Percentiles rank a stretch among this genome's conserved stretches.
phyloP scores from a whole-genome alignment of 2,797 vertebrate species.

The Paguma larvata region DNA sequence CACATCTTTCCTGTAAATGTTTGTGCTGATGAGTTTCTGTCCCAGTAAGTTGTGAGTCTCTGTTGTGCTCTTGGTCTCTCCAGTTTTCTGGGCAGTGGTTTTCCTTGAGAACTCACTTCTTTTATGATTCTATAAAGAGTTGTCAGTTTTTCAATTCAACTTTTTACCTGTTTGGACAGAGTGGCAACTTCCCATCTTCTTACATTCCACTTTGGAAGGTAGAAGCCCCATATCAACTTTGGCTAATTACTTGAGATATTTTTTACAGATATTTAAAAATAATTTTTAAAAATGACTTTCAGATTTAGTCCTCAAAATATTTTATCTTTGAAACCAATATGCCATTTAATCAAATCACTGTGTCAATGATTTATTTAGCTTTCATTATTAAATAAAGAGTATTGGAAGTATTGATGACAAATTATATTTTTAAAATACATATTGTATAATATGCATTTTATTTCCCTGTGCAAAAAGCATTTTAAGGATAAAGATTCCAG shows the following conservation, averaged over 20 bases:
- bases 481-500: not conserved
- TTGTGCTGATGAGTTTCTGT: not conserved
- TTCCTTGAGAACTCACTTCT: not conserved
- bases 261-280: slow-evolving; percentile 24
- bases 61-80: not conserved
- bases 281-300: not conserved
- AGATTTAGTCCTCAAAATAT: not conserved
- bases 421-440: slow-evolving; percentile 9
- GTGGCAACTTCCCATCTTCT: not conserved
- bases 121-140: not conserved
- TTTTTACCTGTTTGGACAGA: not conserved
- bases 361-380: slow-evolving; percentile 30
- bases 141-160: not conserved
- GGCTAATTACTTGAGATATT: slow-evolving; percentile 10
- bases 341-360: slow-evolving; percentile 12
- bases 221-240: not conserved
- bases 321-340: slow-evolving; percentile 53
- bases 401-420: slow-evolving; percentile 8
- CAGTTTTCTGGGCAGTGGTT: not conserved
- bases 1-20: not conserved
- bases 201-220: not conserved
- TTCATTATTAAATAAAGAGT: slow-evolving; percentile 19
- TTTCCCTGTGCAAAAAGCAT: not conserved
- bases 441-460: slow-evolving; percentile 16
- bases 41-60: not conserved